Evolutionary conservation across 2,113 vertebrate genomes (phyloP).

Genomic region (Silurus meridionalis): DNA sequence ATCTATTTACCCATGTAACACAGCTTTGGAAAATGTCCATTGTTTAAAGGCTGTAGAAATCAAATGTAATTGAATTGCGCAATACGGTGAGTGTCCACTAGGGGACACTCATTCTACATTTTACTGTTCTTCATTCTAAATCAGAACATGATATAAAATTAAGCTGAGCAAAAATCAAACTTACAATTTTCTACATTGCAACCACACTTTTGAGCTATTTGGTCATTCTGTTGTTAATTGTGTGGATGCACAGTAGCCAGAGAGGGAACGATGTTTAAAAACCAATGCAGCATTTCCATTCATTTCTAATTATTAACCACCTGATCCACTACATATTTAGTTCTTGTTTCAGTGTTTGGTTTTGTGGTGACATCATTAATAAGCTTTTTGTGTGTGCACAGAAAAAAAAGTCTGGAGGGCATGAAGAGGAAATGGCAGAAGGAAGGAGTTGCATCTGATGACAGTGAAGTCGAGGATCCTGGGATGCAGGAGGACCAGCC

Average conservation of each 20-base stretch:
- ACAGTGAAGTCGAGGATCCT: slow-evolving; percentile 85
- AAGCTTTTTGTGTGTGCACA: slow-evolving; percentile 44
- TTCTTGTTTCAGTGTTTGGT: background rate
- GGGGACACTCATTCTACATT: no score
- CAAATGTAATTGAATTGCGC: no score
- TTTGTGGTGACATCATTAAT: background rate
- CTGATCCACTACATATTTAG: background rate
- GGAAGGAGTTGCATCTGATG: slow-evolving; percentile 46
- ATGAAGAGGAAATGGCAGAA: slow-evolving; percentile 71
- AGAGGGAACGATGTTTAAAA: background rate
- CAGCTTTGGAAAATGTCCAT: no score
- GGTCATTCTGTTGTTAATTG: background rate
- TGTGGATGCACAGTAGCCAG: background rate
- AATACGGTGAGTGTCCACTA: background rate
- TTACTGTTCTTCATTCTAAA: background rate
- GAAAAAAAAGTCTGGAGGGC: slow-evolving; percentile 82
- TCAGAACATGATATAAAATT: background rate
- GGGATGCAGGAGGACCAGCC: slow-evolving; percentile 65
- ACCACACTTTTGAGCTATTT: background rate
- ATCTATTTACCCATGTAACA: no score
- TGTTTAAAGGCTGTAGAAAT: no score
- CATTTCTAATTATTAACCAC: background rate
- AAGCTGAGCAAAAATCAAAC: background rate
- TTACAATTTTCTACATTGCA: background rate
- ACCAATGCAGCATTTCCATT: background rate